Base-by-base conservation (phyloP, 2,888 invertebrate genomes). In the Tridacna crocea region DNA sequence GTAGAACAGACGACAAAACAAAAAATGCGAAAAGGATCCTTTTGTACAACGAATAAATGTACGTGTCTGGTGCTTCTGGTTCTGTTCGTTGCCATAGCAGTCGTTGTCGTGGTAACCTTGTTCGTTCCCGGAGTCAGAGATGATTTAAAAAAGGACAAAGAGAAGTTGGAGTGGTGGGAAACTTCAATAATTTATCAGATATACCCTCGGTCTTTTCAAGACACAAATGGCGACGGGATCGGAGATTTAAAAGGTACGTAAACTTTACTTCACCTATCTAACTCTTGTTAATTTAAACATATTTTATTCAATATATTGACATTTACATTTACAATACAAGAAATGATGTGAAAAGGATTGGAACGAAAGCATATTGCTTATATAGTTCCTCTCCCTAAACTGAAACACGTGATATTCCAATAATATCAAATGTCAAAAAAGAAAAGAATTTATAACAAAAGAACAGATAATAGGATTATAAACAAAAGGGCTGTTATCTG, bases 171-270 rank as follows among this genome's bases (percentile, higher is more conserved):
- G 80, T 98, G 98, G 98, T 98, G 97, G 97, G 95, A 97, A 92
- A 96, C 96, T 65, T 96, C 96, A 55, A 96, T 96, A 15, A 96
- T 98, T 75, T 98, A 99, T 94, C 98, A 98, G 95, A 96, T 94
- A 6, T 93, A 94, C 75, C 92, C 93, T 10, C 77, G 89, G 15
- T 93, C 98, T 0, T 98, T 97, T 94, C 96, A 96, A 93, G 98
- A 99, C 93, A 96, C 96, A 22, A 72, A 90, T 93, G 96, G 96
- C 0, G 97, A 98, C 94, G 98, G 98, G 11, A 95, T 97, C 19
- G 98, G 98, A 0, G 98, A 98, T 94, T 48, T 92, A 3, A 85
- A 85, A 73, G 92, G 91, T 91, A 83, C 15, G 73, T 60, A 12
- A 3, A 72, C 26, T 63, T 63, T 0, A 36, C 36, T 36, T 36